Percentiles rank a stretch among this genome's conserved stretches.
Conservation (phyloP, 2,888 invertebrate species). For the Octonoba sinensis region DNA sequence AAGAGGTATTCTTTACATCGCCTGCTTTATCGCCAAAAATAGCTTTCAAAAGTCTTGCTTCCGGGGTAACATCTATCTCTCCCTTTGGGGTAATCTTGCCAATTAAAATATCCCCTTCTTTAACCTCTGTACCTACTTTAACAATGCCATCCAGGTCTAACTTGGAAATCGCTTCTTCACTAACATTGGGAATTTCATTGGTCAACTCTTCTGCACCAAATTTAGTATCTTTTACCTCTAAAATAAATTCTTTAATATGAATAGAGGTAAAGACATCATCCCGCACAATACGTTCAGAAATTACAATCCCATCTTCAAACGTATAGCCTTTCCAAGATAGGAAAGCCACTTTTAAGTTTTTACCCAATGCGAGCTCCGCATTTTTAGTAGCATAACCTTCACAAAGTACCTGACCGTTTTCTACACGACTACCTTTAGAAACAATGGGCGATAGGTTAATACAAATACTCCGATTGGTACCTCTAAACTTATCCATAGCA, state of each 20-base stretch:
- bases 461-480: constrained; percentile 1
- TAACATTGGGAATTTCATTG: background rate
- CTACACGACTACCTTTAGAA: background rate
- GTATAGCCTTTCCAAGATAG: constrained; percentile 65
- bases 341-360: constrained; percentile 63
- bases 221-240: background rate
- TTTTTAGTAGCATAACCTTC: constrained; percentile 21
- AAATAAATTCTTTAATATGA: background rate
- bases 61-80: background rate
- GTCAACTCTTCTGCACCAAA: background rate
- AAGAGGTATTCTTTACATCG: background rate
- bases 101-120: background rate
- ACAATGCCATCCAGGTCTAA: background rate
- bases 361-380: constrained; percentile 43
- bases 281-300: constrained; percentile 51
- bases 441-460: background rate
- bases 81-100: background rate
- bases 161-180: background rate
- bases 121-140: background rate
- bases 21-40: background rate
- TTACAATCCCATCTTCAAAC: constrained; percentile 65
- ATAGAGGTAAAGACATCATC: constrained; percentile 61
- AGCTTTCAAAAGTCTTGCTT: background rate
- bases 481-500: constrained; percentile 16
- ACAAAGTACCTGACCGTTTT: background rate